Conservation (phyloP, 2,888 invertebrate species). For the Prenolepis imparis region DNA sequence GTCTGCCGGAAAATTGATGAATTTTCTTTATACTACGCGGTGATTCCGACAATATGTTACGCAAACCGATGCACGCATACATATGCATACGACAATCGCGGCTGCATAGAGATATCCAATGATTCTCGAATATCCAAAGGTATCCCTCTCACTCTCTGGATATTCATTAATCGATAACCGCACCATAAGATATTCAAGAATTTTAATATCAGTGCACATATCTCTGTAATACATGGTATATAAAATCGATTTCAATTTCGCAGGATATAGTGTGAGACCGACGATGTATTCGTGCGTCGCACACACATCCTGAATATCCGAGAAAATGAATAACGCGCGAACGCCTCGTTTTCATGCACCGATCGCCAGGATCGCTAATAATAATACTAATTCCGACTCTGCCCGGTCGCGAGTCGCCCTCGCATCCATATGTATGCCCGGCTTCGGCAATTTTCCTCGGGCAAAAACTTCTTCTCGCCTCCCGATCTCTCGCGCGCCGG, state of each 20-base stretch:
- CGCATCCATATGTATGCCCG: constrained; percentile 55
- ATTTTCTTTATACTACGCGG: neutral
- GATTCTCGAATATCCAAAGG: neutral
- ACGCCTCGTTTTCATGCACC: constrained; percentile 8
- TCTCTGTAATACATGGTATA: neutral
- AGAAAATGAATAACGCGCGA: constrained; percentile 24
- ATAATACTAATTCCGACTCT: constrained; percentile 63
- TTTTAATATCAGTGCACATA: neutral
- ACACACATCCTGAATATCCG: constrained; percentile 3
- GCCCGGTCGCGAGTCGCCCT: constrained; percentile 36
- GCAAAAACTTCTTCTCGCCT: constrained; percentile 68
- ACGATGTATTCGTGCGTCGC: constrained; percentile 8
- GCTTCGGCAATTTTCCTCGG: constrained; percentile 52
- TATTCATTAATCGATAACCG: constrained; percentile 18
- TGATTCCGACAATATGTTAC: too few relatives aligned
- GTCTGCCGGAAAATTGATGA: neutral
- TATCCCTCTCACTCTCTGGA: neutral
- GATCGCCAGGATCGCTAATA: constrained; percentile 18
- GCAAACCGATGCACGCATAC: neutral
- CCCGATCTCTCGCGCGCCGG: constrained; percentile 43
- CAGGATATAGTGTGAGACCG: constrained; percentile 43
- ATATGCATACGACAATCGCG: neutral
- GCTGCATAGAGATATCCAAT: constrained; percentile 8
- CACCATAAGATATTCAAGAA: neutral
- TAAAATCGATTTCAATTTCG: neutral